Conservation (phyloP, 2,797 vertebrate species). For the Echiichthys vipera region DNA sequence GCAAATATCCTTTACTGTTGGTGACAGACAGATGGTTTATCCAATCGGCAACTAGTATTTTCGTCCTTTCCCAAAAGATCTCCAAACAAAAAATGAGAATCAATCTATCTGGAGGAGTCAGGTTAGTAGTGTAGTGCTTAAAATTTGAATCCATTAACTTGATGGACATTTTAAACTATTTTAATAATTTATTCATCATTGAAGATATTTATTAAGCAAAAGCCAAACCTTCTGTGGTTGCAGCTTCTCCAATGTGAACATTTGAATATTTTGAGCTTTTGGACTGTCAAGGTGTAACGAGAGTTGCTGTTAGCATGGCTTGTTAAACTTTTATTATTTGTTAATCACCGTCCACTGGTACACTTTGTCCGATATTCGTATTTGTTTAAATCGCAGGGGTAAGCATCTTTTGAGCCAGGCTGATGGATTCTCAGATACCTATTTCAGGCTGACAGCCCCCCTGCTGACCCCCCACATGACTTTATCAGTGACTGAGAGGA, state of each 20-base stretch:
- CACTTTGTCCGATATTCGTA: slow-evolving; percentile 2
- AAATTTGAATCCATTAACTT: not conserved
- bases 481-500: slow-evolving; percentile 17
- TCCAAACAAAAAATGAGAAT: too few species aligned
- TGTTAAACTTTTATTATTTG: not conserved
- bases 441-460: slow-evolving; percentile 15
- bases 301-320: not conserved
- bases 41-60: too few species aligned
- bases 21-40: too few species aligned
- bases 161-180: not conserved
- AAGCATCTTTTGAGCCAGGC: slow-evolving; percentile 29
- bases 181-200: not conserved
- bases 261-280: not conserved
- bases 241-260: not conserved
- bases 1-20: too few species aligned
- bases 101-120: too few species aligned
- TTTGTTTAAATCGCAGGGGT: slow-evolving; percentile 29
- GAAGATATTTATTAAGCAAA: not conserved
- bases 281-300: not conserved
- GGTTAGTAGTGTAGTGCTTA: not conserved
- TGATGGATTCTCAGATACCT: slow-evolving; percentile 43
- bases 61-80: too few species aligned
- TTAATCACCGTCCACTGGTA: not conserved
- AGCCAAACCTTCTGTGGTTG: not conserved
- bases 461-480: not conserved